A percentile compares a stretch with the other conserved stretches of the same genome.
phyloP scores from a whole-genome alignment of 1,140 invertebrate genomes.

The Bombus polaris region DNA sequence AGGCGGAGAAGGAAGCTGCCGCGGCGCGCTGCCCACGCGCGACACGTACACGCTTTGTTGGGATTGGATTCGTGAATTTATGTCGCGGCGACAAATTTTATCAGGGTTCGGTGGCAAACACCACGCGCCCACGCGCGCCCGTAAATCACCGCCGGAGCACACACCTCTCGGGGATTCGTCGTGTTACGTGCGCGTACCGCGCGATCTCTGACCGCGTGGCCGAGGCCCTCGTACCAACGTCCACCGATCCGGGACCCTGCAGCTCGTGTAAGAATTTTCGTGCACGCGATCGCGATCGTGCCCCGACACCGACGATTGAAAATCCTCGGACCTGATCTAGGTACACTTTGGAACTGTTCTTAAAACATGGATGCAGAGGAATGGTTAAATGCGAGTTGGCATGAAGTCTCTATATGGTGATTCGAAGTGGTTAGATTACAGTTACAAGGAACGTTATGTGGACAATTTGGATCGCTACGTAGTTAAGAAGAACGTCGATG shows the following conservation, averaged over 20 bases:
- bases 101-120: conserved; percentile 82
- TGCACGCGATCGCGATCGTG: conserved; percentile 37
- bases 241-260: background rate
- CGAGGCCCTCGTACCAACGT: background rate
- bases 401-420: too few species aligned
- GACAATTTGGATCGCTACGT: too few species aligned
- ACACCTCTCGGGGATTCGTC: conserved; percentile 5
- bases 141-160: conserved; percentile 75
- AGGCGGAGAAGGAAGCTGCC: conserved; percentile 44
- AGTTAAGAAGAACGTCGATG: too few species aligned
- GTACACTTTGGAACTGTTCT: background rate
- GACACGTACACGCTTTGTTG: conserved; percentile 74
- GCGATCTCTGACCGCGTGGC: conserved; percentile 22
- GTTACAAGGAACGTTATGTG: too few species aligned
- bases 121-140: conserved; percentile 77
- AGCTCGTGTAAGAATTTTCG: conserved; percentile 39
- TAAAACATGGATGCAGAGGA: too few species aligned
- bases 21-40: conserved; percentile 69
- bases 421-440: too few species aligned
- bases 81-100: conserved; percentile 82
- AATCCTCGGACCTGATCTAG: background rate
- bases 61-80: conserved; percentile 81
- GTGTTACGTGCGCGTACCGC: conserved; percentile 31
- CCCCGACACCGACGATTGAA: conserved; percentile 13
- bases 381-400: background rate